These are phyloP conservation scores for Pogonomyrmex californicus DNA, from an alignment of 1,140 invertebrate species.

Conservation along the genomic window DNA sequence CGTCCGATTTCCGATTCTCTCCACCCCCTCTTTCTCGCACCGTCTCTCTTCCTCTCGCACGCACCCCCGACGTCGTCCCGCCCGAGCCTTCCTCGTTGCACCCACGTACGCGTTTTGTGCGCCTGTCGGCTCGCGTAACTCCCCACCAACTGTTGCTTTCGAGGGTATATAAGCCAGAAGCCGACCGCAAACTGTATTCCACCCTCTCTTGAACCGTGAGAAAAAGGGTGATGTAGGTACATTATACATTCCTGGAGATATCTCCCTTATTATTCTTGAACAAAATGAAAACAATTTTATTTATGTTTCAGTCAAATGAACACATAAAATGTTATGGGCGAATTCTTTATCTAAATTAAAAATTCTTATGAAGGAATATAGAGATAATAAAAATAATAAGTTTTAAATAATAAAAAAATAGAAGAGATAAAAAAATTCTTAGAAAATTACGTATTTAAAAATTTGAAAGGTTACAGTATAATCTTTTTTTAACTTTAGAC, in stretches of 20 bases:
- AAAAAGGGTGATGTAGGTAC: background rate
- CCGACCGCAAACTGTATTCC: background rate
- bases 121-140: background rate
- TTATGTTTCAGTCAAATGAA: background rate
- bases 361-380: background rate
- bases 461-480: background rate
- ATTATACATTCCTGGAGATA: background rate
- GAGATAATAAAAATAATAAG: background rate
- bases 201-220: background rate
- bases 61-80: background rate
- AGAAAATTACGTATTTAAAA: background rate
- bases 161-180: conserved; percentile 15
- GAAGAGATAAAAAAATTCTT: background rate
- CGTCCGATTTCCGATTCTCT: conserved; percentile 68
- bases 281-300: background rate
- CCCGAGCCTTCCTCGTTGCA: conserved; percentile 53
- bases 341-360: background rate
- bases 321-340: background rate
- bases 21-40: background rate
- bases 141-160: conserved; percentile 76
- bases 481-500: background rate
- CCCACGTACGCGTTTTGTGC: conserved; percentile 30
- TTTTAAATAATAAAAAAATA: background rate
- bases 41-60: background rate
- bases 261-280: background rate